These are phyloP conservation scores for Gallinago nigripennis DNA, from an alignment of 2,797 vertebrate species.

Conservation along the genomic window DNA sequence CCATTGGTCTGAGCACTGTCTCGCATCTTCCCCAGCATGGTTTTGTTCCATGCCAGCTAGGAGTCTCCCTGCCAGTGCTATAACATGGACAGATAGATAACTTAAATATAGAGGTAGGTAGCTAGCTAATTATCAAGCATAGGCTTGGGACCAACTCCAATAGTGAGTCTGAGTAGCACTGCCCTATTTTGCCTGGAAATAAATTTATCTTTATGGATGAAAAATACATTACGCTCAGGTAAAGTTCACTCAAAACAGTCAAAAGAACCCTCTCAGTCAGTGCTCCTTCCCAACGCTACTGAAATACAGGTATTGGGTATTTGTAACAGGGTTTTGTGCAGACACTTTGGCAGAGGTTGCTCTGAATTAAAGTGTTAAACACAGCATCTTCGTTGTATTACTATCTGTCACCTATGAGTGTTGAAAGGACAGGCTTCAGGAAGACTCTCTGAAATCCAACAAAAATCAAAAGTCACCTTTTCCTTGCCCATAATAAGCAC, in stretches of 20 bases:
- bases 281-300: background rate
- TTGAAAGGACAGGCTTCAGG: background rate
- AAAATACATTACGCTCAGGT: background rate
- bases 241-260: background rate
- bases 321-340: background rate
- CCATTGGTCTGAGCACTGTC: background rate
- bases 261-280: background rate
- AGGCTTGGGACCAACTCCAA: background rate
- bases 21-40: background rate
- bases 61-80: background rate
- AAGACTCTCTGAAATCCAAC: fast-evolving
- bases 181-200: background rate
- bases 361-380: background rate
- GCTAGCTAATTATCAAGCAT: background rate
- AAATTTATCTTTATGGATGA: background rate
- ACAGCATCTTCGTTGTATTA: background rate
- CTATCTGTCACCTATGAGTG: background rate
- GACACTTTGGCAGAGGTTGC: background rate
- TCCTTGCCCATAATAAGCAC: background rate
- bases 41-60: background rate
- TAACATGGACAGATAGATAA: background rate
- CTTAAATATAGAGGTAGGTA: background rate
- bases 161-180: background rate
- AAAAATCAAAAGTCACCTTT: background rate
- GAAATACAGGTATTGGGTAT: background rate